Evolutionary conservation across 2,113 vertebrate genomes (phyloP).

Genomic region (Chitala chitala): DNA sequence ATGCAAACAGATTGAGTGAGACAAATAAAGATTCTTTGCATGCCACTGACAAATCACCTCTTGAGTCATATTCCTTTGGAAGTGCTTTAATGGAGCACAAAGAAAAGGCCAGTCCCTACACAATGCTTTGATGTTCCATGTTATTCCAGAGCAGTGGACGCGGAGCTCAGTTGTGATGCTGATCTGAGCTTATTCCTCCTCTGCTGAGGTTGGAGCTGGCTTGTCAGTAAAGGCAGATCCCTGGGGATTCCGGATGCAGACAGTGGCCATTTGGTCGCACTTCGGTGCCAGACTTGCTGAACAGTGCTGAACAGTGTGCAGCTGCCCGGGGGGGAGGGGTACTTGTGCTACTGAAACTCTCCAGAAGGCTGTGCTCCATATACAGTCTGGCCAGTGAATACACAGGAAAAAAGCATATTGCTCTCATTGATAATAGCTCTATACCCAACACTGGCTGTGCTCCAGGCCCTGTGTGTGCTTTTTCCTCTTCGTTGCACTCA

Average conservation of each 20-base stretch:
- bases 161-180: too few relatives aligned
- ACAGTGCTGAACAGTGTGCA: constrained; percentile 26
- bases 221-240: constrained; percentile 14
- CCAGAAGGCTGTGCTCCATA: too few relatives aligned
- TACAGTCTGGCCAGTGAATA: not conserved
- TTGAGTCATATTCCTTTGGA: not conserved
- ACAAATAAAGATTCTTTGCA: constrained; percentile 8
- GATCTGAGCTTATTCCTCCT: not conserved
- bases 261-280: constrained; percentile 27
- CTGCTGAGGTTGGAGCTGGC: not conserved
- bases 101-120: not conserved
- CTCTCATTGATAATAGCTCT: not conserved
- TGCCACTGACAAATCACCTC: not conserved
- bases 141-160: not conserved
- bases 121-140: not conserved
- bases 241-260: constrained; percentile 13
- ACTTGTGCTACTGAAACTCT: too few relatives aligned
- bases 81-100: not conserved
- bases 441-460: not conserved
- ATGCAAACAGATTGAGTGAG: not conserved
- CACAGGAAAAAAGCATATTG: not conserved
- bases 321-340: too few relatives aligned
- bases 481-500: too few relatives aligned
- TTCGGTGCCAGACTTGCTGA: constrained; percentile 17
- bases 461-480: too few relatives aligned